Percentiles rank a stretch among this genome's conserved stretches.
phyloP scores from a whole-genome alignment of 1,140 invertebrate species.

The Ceratoteleas bidentatus region DNA sequence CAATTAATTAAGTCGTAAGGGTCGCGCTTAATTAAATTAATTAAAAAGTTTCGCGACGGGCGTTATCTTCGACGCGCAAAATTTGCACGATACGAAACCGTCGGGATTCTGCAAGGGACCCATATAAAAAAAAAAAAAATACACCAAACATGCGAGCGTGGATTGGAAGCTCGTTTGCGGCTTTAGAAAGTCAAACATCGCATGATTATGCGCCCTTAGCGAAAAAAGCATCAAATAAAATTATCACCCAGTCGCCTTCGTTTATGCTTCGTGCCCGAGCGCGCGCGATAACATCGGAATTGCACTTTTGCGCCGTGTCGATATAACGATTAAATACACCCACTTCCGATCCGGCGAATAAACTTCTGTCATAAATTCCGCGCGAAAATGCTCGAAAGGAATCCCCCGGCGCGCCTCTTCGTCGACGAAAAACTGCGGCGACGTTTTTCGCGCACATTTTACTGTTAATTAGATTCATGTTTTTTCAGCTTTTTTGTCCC shows the following conservation, averaged over 20 bases:
- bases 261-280: conserved; percentile 63
- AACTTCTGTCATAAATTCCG: conserved; percentile 59
- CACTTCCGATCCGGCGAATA: conserved; percentile 56
- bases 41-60: too few species aligned
- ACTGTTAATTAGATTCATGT: background rate
- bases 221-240: conserved; percentile 58
- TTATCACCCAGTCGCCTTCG: conserved; percentile 57
- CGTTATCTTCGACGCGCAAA: too few species aligned
- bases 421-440: conserved; percentile 20
- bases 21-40: background rate
- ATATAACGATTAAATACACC: conserved; percentile 62
- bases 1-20: conserved; percentile 26
- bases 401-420: conserved; percentile 20
- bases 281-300: conserved; percentile 53
- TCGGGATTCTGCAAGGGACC: too few species aligned
- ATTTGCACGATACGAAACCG: too few species aligned
- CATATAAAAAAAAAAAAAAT: background rate
- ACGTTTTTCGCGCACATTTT: background rate
- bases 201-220: conserved; percentile 53
- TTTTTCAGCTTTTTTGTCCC: too few species aligned
- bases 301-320: conserved; percentile 59
- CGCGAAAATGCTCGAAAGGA: conserved; percentile 44
- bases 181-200: conserved; percentile 61
- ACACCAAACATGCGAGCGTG: background rate
- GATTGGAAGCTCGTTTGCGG: conserved; percentile 27